Evolutionary conservation across 2,797 vertebrate genomes (phyloP), one percentile per base, ranked within the genome.

Genomic region (Cirrhinus mrigala): DNA sequence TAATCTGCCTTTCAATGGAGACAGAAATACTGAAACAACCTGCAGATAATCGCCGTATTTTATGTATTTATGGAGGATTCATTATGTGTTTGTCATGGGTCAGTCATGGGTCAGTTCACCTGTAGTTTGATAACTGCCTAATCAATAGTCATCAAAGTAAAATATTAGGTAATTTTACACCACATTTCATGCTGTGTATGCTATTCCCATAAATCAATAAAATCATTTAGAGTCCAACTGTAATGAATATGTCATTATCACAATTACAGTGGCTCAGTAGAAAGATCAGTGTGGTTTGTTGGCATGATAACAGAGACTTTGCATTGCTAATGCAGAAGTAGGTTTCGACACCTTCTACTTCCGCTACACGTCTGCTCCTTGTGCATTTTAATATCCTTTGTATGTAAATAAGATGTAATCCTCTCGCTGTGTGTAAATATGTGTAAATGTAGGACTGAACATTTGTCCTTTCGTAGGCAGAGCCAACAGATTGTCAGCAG

Each of bases 281-380:
- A 12, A 82, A n/a, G 22, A 48, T 75, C 44, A 40, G 22, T 64
- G 27, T 40, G 14, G 46, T 54, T 74, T 75, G 81, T 40, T 44
- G 69, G 92, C 92, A 93, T 90, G 81, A 75, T 52, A 66, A 52
- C 8, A 64, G 37, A 24, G 66, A 16, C 44, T 83, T 50, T 83
- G 70, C 56, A 40, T 83, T 83, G 18, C 52, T 14, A 58, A 73
- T 22, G 54, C 16, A 4, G 4, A 20, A 20, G 48, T 68, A 68
- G 71, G 27, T 52, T 64, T 75, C 8, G 18, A 68, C 58, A 66
- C 56, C 24, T 24, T 81, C 14, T 16, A 33, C 8, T 37, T 68
- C 74, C 15, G 75, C 60, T 60, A 24, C 29, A 54, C 20, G 11
- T 54, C 60, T 76, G 46, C 69, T 56, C 24, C 6, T 73, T 82